phyloP scores from a whole-genome alignment of 2,797 vertebrate genomes.

The Prunella strophiata region DNA sequence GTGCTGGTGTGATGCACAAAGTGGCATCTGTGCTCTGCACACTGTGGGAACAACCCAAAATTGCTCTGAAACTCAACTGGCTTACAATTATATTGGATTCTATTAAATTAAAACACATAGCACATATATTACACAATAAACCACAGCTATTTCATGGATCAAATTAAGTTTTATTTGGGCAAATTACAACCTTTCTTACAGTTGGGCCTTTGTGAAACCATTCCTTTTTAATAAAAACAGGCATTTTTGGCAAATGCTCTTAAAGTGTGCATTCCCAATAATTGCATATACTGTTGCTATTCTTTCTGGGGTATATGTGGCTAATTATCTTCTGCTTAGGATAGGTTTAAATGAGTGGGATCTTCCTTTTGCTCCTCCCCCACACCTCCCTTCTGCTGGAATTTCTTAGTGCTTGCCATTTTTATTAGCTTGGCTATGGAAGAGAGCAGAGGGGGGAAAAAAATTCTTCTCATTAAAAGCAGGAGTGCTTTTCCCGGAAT shows the following conservation, averaged over 20 bases:
- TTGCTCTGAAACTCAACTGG: slow-evolving; percentile 79
- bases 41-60: slow-evolving; percentile 66
- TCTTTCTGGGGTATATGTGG: background rate
- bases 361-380: slow-evolving; percentile 40
- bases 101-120: slow-evolving; percentile 87
- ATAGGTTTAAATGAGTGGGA: background rate
- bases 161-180: slow-evolving; percentile 90
- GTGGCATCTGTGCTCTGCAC: slow-evolving; percentile 35
- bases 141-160: slow-evolving; percentile 87
- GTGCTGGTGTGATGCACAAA: background rate
- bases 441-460: background rate
- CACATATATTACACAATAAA: slow-evolving; percentile 91
- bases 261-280: slow-evolving; percentile 70
- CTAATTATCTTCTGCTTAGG: slow-evolving; percentile 46
- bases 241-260: slow-evolving; percentile 83
- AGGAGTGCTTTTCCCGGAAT: slow-evolving; percentile 72
- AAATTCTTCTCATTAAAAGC: slow-evolving; percentile 53
- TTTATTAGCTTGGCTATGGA: slow-evolving; percentile 70
- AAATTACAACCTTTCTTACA: slow-evolving; percentile 84
- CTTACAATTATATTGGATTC: slow-evolving; percentile 87
- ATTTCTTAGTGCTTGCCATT: slow-evolving; percentile 54
- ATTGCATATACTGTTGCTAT: slow-evolving; percentile 22
- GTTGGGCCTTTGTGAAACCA: slow-evolving; percentile 83
- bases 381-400: background rate
- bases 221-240: slow-evolving; percentile 82